Evolutionary conservation across 2,888 invertebrate species (phyloP), one percentile per base, ranked within the genome.

Genomic region (Eledona agricola): DNA sequence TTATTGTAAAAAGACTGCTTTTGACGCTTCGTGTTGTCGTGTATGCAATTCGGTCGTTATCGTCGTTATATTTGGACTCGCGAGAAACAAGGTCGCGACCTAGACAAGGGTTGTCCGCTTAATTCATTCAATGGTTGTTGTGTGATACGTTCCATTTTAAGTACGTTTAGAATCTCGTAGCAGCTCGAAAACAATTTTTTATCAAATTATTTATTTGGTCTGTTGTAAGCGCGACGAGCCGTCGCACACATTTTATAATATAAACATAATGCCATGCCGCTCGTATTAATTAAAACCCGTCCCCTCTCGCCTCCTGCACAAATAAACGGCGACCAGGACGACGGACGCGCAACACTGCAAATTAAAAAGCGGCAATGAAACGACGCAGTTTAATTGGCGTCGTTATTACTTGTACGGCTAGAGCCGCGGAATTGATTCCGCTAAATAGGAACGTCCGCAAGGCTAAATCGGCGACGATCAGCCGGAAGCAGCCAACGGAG

Each of bases 1-100:
- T 35, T 35, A 47, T 35, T 35, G 12, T 26, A 6, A 6, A 50
- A 45, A 50, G 49, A 50, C 49, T 50, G 49, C 49, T 50, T 50
- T 22, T 13, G 31, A 23, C 23, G 49, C 49, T 50, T 45, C 20
- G 38, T 50, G 49, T 49, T 38, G 15, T 25, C 23, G 38, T 40
- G 25, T 46, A 34, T 23, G 40, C 20, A 31, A 22, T 31, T 19
- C 13, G 5, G 17, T 28, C 12, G 7, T 32, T 40, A n/a, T n/a
- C n/a, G n/a, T n/a, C n/a, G n/a, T n/a, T n/a, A n/a, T n/a, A n/a
- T n/a, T n/a, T n/a, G n/a, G n/a, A n/a, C n/a, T n/a, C n/a, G n/a
- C n/a, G n/a, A n/a, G n/a, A n/a, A 29, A 29, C 31, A 31, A 17
- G 28, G 10, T 13, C 13, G 13, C 15, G 42, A n/a, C n/a, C n/a